Percentiles rank a stretch among this genome's conserved stretches.
Evolutionary conservation across 2,888 invertebrate species (phyloP).

Genomic region (Rhaphigaster nebulosa): DNA sequence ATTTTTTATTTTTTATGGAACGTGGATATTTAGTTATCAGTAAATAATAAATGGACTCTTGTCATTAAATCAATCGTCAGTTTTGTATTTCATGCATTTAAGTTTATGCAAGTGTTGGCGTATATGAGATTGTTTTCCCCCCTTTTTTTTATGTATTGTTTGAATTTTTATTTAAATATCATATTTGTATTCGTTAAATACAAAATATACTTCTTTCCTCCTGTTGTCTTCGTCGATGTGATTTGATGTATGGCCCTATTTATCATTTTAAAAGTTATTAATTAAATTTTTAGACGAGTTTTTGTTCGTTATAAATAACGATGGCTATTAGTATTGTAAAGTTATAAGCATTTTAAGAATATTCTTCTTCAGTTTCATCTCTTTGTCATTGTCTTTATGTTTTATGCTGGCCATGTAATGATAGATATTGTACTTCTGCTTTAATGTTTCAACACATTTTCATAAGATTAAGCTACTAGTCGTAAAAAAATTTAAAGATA

Average conservation of each 20-base stretch:
- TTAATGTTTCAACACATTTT: conserved; percentile 39
- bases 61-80: conserved; percentile 34
- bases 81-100: conserved; percentile 43
- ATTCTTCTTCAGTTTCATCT: not conserved
- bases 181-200: conserved; percentile 34
- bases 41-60: conserved; percentile 26
- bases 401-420: conserved; percentile 8
- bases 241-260: conserved; percentile 8
- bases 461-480: conserved; percentile 31
- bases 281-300: not conserved
- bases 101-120: not conserved
- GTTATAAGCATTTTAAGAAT: conserved; percentile 9
- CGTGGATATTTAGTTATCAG: conserved; percentile 42
- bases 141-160: not conserved
- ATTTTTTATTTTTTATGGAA: conserved; percentile 7
- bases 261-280: not conserved
- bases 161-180: conserved; percentile 6
- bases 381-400: conserved; percentile 5
- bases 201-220: conserved; percentile 37
- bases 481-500: conserved; percentile 3
- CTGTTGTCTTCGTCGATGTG: not conserved
- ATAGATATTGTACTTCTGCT: conserved; percentile 31
- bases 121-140: not conserved
- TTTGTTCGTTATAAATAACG: not conserved
- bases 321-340: conserved; percentile 41